Percentiles rank a stretch among this genome's conserved stretches.
phyloP scores from a whole-genome alignment of 2,797 vertebrate genomes.

The Platalea minor region DNA sequence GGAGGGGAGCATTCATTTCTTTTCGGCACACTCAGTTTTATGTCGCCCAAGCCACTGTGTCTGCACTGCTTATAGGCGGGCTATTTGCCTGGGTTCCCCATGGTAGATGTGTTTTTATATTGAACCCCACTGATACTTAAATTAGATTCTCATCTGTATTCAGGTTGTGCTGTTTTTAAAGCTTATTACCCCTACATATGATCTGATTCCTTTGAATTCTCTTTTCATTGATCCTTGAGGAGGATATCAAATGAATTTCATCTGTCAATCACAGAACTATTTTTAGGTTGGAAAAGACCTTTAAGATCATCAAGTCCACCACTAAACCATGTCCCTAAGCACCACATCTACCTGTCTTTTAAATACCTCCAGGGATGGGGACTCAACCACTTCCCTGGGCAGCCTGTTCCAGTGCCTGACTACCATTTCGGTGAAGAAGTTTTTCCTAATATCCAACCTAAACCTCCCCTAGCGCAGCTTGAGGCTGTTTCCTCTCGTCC shows the following conservation, averaged over 20 bases:
- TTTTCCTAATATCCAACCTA: too few relatives aligned
- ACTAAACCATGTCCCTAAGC: too few relatives aligned
- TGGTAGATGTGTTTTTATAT: neutral
- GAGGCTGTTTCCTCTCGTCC: too few relatives aligned
- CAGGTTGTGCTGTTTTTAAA: neutral
- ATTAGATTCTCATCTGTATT: neutral
- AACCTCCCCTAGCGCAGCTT: too few relatives aligned
- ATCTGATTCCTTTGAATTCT: neutral
- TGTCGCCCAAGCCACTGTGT: neutral
- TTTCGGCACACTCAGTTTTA: rapidly evolving
- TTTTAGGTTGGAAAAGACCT: too few relatives aligned
- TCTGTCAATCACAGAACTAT: rapidly evolving
- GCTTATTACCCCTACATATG: neutral
- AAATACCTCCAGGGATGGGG: too few relatives aligned
- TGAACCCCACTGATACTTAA: neutral
- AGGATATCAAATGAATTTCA: neutral
- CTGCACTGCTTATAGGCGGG: rapidly evolving
- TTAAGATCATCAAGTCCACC: too few relatives aligned
- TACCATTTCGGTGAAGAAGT: too few relatives aligned
- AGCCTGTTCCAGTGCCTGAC: too few relatives aligned
- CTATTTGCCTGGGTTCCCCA: neutral
- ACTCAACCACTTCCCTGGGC: too few relatives aligned
- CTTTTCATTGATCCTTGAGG: neutral
- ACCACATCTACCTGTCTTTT: too few relatives aligned
- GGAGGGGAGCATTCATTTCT: neutral